phyloP scores from a whole-genome alignment of 35 echinoderm and acorn worm species.

The Apostichopus parvimensis region DNA sequence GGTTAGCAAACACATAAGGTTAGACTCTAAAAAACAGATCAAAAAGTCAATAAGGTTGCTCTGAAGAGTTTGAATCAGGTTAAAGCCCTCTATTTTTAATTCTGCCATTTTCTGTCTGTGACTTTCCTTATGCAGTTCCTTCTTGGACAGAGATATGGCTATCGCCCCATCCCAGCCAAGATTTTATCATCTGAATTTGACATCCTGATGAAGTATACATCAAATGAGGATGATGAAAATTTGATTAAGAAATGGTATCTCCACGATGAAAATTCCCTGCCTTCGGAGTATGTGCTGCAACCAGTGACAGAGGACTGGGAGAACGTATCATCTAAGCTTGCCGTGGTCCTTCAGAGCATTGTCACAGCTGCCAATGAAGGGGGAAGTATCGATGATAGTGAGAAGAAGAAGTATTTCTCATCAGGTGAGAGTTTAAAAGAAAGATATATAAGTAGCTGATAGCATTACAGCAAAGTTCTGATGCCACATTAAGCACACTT shows the following conservation, averaged over 20 bases:
- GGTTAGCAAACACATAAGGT: no score
- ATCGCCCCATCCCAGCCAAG: conserved; percentile 73
- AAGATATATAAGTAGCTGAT: no score
- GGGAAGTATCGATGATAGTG: conserved; percentile 48
- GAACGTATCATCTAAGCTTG: conserved; percentile 54
- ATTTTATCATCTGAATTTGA: conserved; percentile 69
- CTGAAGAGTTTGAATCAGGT: no score
- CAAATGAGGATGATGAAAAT: conserved; percentile 4
- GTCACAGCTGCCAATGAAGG: conserved; percentile 47
- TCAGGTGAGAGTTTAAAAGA: conserved; percentile 61
- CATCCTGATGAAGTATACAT: conserved; percentile 54
- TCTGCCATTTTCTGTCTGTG: no score
- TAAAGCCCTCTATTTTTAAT: no score
- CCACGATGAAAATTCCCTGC: conserved; percentile 69
- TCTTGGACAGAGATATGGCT: conserved; percentile 94
- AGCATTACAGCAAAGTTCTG: no score
- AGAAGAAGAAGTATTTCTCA: conserved; percentile 75
- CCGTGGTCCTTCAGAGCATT: conserved; percentile 50
- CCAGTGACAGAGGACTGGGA: conserved; percentile 82
- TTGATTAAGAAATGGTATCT: conserved; percentile 59
- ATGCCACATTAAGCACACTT: no score
- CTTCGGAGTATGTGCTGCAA: conserved; percentile 78
- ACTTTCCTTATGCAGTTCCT: conserved; percentile 60
- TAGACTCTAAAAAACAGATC: no score
- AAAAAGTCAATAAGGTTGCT: no score